Base-by-base conservation (phyloP, 1,140 invertebrate genomes). In the Microplitis mediator region DNA sequence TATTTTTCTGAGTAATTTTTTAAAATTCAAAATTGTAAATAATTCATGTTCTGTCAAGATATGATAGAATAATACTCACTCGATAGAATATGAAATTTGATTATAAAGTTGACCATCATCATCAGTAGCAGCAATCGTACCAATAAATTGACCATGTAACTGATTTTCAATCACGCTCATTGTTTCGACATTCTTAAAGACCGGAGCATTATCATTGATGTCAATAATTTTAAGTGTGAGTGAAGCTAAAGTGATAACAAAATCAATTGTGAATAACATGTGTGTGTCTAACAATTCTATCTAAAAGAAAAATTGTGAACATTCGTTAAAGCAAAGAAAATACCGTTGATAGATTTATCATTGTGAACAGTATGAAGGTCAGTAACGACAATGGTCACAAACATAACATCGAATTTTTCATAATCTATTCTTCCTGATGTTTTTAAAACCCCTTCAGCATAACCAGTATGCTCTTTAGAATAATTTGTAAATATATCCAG, bases 151-250 rank as follows among this genome's bases (percentile, higher is more conserved):
- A 35, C 71, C 63, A 11, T 23, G 45, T 34, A 69, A 23, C 35
- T 76, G 72, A 72, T 79, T 79, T 50, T 79, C 78, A 51, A 23
- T 58, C 2, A 79, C 76, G 62, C 62, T 36, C 73, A 78, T 73
- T 8, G 11, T 23, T 11, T 75, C 69, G n/a, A 64, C n/a, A 11
- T 63, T 50, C 13, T 70, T 61, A 36, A 78, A 78, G 23, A 70
- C 36, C 9, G 77, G 77, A 3, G 32, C 4, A 63, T 78, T 78
- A 36, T 78, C 77, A 61, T 78, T 78, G 14, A 75, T 75, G 34
- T 78, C 77, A 23, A 52, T 60, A 51, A 78, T 78, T 23, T 72
- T 52, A 5, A 78, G 58, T 13, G 75, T 76, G 60, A 78, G 58
- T 45, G 60, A 45, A 6, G 75, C 77, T 73, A 32, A 56, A 62